A percentile compares a stretch with the other conserved stretches of the same genome.
These are phyloP conservation scores for Mesorhabditis spiculigera DNA, from an alignment of 2,888 invertebrate species.

Conservation along the genomic window DNA sequence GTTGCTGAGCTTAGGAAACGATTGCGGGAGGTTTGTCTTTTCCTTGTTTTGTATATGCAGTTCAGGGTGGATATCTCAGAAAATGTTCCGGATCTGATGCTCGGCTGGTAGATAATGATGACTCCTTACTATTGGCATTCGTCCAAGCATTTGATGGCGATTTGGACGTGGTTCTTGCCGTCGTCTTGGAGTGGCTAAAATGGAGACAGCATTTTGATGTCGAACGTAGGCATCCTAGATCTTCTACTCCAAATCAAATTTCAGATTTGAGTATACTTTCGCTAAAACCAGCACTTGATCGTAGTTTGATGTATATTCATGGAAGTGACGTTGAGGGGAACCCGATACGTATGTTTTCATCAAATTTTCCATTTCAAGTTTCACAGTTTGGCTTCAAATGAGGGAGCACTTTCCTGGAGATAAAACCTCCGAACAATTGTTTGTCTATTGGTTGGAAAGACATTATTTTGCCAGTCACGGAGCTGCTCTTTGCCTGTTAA, in stretches of 20 bases:
- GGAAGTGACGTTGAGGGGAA: constrained; percentile 40
- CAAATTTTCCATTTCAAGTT: too few relatives aligned
- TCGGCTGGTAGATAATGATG: constrained; percentile 32
- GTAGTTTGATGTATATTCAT: constrained; percentile 45
- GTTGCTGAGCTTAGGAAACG: not conserved
- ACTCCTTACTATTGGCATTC: constrained; percentile 42
- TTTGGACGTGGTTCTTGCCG: constrained; percentile 44
- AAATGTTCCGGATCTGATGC: constrained; percentile 21
- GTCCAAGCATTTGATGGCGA: constrained; percentile 35
- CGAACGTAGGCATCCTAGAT: constrained; percentile 31
- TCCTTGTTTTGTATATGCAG: not conserved
- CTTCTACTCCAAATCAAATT: constrained; percentile 2
- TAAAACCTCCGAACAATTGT: constrained; percentile 35
- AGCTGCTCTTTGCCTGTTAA: constrained; percentile 39
- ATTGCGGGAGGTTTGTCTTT: not conserved
- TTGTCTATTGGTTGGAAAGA: constrained; percentile 54
- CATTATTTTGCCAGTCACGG: constrained; percentile 45
- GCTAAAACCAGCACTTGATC: constrained; percentile 37
- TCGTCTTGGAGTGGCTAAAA: constrained; percentile 47
- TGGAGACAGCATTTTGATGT: constrained; percentile 45
- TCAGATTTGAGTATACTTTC: constrained; percentile 43
- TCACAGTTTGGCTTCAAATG: constrained; percentile 51
- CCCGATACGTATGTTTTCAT: constrained; percentile 32
- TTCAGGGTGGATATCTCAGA: not conserved
- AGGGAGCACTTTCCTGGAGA: constrained; percentile 35